Percentiles rank a stretch among this genome's conserved stretches.
phyloP scores from a whole-genome alignment of 2,888 invertebrate species.

The Ormyrus pomaceus region DNA sequence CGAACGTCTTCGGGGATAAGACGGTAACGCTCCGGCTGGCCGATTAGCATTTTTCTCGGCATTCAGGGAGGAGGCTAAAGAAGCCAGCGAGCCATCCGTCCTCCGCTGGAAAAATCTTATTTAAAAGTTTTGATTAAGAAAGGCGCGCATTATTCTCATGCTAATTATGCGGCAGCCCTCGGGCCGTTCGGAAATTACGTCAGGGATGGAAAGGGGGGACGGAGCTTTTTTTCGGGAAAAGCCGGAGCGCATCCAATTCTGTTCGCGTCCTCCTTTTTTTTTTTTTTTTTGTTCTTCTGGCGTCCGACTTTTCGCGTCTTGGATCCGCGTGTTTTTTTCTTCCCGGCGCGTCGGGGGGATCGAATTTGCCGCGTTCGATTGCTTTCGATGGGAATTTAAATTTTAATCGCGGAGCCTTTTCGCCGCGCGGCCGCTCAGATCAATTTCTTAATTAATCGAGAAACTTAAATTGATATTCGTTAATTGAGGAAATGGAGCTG shows the following conservation, averaged over 20 bases:
- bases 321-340: conserved; percentile 1
- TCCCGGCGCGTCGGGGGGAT: conserved; percentile 47
- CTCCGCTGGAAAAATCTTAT: conserved; percentile 69
- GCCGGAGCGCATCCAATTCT: conserved; percentile 43
- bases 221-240: conserved; percentile 44
- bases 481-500: conserved; percentile 45
- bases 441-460: conserved; percentile 59
- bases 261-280: background rate
- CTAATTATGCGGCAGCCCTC: conserved; percentile 68
- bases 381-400: conserved; percentile 57
- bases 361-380: conserved; percentile 58
- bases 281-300: conserved; percentile 19
- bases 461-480: conserved; percentile 57
- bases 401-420: conserved; percentile 43
- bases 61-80: background rate
- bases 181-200: conserved; percentile 59
- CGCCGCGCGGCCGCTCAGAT: conserved; percentile 18
- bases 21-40: background rate
- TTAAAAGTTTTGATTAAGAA: conserved; percentile 76
- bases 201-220: conserved; percentile 43
- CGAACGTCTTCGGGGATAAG: conserved; percentile 11
- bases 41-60: conserved; percentile 54
- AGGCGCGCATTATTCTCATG: conserved; percentile 73
- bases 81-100: conserved; percentile 33
- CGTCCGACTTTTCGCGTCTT: conserved; percentile 44